Evolutionary conservation across 2,797 vertebrate species (phyloP), one percentile per base, ranked within the genome.

Genomic region (Discoglossus pictus): DNA sequence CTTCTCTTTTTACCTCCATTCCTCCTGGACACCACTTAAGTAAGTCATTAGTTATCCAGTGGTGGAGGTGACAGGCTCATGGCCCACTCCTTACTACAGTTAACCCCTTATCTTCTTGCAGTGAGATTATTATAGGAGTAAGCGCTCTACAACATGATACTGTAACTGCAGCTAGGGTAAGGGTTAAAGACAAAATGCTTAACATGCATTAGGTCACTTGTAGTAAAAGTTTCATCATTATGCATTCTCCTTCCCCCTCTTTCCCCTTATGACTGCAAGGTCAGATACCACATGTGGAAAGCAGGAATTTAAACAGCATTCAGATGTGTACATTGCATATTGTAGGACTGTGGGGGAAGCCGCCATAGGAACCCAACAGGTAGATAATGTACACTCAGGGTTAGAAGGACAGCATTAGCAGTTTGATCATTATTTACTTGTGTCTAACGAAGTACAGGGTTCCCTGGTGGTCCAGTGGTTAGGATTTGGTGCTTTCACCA

Each of bases 201-300:
- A 59, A 40, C 38, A 20, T 17, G 31, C 52, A 71, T 71, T 42
- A 71, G 61, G 52, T 71, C 68, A 71, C 27, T 44, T 7, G 68
- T 58, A 63, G 55, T 65, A 65, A 71, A 71, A 64, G 48, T 64
- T 71, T 71, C 53, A 71, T 58, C 61, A 55, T 71, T 35, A 31
- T 8, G 4, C 68, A 52, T 42, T 64, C 65, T 65, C 61, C 68
- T 65, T 52, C 68, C 61, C 47, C 51, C 53, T 35, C 35, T 13
- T 18, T 61, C 36, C 60, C 35, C 20, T 44, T n/a, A n/a, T n/a
- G n/a, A n/a, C n/a, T n/a, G n/a, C n/a, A 43, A 71, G 68, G 68
- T 64, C 68, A 71, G 52, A 65, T 58, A 44, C 52, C 68, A 63
- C 68, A 70, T 70, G 68, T 56, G 54, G 44, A 58, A 56, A 56